Evolutionary conservation across 2,797 vertebrate genomes (phyloP).

Genomic region (Periparus ater): DNA sequence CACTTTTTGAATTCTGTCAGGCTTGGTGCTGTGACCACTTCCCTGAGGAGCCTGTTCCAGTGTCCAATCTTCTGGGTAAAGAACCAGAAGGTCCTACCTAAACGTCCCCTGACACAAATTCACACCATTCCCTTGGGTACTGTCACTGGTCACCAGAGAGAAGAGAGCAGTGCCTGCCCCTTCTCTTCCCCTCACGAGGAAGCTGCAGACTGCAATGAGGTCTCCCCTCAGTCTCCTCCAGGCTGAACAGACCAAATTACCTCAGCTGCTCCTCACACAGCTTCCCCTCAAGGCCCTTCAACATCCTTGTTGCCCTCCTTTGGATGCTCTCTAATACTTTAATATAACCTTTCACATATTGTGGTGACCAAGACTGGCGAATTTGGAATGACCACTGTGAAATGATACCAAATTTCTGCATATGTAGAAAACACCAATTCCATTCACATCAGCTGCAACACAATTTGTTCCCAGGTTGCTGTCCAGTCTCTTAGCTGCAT

Average conservation of each 20-base stretch:
- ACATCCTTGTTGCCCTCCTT: background rate
- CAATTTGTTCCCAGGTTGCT: background rate
- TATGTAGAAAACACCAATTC: background rate
- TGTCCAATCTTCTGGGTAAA: background rate
- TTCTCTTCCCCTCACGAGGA: background rate
- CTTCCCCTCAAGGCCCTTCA: background rate
- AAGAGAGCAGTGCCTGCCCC: background rate
- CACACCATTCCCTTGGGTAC: fast-evolving
- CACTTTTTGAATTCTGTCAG: background rate
- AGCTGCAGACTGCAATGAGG: background rate
- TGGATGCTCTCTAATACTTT: background rate
- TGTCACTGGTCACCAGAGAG: background rate
- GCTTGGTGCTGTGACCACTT: background rate
- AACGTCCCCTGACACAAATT: background rate
- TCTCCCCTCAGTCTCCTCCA: background rate
- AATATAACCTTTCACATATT: background rate
- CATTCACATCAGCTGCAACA: background rate
- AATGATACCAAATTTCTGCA: background rate
- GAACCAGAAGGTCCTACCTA: background rate
- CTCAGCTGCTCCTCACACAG: background rate
- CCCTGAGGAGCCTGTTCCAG: background rate
- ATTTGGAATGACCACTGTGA: background rate
- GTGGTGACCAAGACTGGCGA: background rate
- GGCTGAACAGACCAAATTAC: background rate
- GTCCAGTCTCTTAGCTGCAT: background rate